Conservation (phyloP, 92 coral and sea anemone genomes). For the Phymanthus crucifer region DNA sequence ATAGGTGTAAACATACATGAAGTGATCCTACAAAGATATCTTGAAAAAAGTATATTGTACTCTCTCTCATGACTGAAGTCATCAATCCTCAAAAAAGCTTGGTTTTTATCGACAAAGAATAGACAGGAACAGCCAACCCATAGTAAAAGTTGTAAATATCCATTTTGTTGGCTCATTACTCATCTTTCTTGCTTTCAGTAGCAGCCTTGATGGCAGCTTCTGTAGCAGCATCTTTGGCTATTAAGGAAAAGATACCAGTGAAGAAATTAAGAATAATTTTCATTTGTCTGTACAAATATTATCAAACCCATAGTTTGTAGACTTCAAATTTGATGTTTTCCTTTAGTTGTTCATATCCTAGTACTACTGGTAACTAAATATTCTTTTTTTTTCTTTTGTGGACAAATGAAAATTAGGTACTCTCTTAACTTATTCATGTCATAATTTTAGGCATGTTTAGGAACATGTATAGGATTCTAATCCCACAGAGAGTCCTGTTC, state of each 20-base stretch:
- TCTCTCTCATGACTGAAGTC: background rate
- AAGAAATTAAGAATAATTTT: background rate
- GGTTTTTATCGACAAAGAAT: background rate
- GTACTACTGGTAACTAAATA: too few species aligned
- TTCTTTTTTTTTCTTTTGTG: too few species aligned
- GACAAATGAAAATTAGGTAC: too few species aligned
- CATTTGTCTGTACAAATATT: too few species aligned
- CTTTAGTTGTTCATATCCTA: too few species aligned
- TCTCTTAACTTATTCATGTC: too few species aligned
- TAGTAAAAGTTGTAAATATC: background rate
- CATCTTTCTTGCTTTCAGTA: conserved; percentile 64
- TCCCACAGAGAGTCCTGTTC: too few species aligned
- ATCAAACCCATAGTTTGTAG: too few species aligned
- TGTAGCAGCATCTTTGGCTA: conserved; percentile 84
- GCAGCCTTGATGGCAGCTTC: conserved; percentile 88
- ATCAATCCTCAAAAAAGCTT: background rate
- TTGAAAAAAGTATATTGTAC: background rate
- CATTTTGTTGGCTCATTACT: conserved; percentile 13
- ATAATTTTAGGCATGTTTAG: too few species aligned
- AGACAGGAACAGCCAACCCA: background rate
- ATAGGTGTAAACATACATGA: background rate
- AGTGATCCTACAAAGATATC: background rate
- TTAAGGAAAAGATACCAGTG: conserved; percentile 11
- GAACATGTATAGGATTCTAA: too few species aligned
- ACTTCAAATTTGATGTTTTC: too few species aligned